These are phyloP conservation scores for Synanthedon vespiformis DNA, from an alignment of 2,888 invertebrate species.

Conservation along the genomic window DNA sequence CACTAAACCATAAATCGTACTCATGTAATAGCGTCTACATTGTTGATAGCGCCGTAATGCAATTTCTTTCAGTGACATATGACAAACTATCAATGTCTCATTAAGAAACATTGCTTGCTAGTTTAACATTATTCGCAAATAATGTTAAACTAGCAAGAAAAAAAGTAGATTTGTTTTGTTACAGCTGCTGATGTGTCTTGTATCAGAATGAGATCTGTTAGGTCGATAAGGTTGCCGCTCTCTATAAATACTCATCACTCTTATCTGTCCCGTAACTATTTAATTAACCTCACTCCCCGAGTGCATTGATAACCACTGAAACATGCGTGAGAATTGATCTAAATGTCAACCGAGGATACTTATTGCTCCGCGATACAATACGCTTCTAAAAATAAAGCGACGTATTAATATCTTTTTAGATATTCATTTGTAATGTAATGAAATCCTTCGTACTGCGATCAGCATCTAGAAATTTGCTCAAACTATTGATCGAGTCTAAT, in stretches of 20 bases:
- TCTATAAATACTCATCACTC: slow-evolving; percentile 48
- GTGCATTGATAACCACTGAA: slow-evolving; percentile 44
- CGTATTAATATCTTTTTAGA: not conserved
- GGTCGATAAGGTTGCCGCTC: slow-evolving; percentile 50
- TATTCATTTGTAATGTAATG: not conserved
- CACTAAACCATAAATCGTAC: not conserved
- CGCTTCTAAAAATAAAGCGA: not conserved
- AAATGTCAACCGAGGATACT: slow-evolving; percentile 6
- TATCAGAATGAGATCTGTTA: slow-evolving; percentile 44
- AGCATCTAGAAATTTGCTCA: too few relatives aligned
- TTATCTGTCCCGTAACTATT: slow-evolving; percentile 56
- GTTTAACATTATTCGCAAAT: too few relatives aligned
- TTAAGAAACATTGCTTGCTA: too few relatives aligned
- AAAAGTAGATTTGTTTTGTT: not conserved
- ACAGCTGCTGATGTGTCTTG: slow-evolving; percentile 5
- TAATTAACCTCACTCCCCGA: slow-evolving; percentile 56
- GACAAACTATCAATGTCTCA: not conserved
- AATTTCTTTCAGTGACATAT: not conserved
- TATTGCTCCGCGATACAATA: not conserved
- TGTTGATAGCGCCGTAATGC: not conserved
- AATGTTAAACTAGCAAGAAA: too few relatives aligned
- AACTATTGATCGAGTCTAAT: too few relatives aligned
- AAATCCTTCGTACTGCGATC: too few relatives aligned
- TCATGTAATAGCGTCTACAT: not conserved
- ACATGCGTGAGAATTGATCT: slow-evolving; percentile 40